Percentiles rank a stretch among this genome's conserved stretches.
Conservation (phyloP, 2,888 invertebrate species). For the Itoplectis maculator region DNA sequence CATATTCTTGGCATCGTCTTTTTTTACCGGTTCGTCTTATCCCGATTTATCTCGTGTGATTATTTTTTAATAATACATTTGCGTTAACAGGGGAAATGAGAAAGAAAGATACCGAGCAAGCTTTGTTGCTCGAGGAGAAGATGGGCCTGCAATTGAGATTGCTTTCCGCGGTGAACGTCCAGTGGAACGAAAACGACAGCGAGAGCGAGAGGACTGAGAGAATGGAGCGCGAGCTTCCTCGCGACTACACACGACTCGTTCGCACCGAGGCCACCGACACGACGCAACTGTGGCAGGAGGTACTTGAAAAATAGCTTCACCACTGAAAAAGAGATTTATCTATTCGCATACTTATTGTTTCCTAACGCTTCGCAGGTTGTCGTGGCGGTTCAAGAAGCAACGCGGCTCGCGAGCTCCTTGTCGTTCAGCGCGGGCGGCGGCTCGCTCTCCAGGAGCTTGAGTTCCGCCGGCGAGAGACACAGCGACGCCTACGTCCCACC, state of each 20-base stretch:
- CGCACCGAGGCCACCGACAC: slow-evolving; percentile 91
- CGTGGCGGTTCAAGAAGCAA: slow-evolving; percentile 88
- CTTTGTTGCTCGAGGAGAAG: slow-evolving; percentile 94
- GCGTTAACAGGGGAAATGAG: slow-evolving; percentile 91
- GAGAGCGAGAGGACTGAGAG: slow-evolving; percentile 77
- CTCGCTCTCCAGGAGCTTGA: slow-evolving; percentile 94
- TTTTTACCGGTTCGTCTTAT: no score
- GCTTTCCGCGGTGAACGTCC: slow-evolving; percentile 88
- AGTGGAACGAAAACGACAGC: slow-evolving; percentile 80
- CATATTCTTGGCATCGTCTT: slow-evolving; percentile 92
- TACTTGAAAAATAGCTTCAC: no score
- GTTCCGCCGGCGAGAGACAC: slow-evolving; percentile 97
- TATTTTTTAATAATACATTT: no score
- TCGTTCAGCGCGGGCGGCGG: slow-evolving; percentile 89
- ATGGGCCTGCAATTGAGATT: slow-evolving; percentile 93
- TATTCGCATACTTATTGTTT: background rate
- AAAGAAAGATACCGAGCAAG: slow-evolving; percentile 95
- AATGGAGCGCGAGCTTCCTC: slow-evolving; percentile 85
- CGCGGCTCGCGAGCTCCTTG: slow-evolving; percentile 90
- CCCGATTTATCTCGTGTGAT: no score
- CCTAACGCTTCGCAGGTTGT: slow-evolving; percentile 74
- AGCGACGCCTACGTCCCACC: slow-evolving; percentile 94
- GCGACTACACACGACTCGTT: slow-evolving; percentile 91
- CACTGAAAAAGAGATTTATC: no score
- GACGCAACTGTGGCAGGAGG: slow-evolving; percentile 93